Conservation (phyloP, 2,888 invertebrate genomes). For the Erebia aethiops region DNA sequence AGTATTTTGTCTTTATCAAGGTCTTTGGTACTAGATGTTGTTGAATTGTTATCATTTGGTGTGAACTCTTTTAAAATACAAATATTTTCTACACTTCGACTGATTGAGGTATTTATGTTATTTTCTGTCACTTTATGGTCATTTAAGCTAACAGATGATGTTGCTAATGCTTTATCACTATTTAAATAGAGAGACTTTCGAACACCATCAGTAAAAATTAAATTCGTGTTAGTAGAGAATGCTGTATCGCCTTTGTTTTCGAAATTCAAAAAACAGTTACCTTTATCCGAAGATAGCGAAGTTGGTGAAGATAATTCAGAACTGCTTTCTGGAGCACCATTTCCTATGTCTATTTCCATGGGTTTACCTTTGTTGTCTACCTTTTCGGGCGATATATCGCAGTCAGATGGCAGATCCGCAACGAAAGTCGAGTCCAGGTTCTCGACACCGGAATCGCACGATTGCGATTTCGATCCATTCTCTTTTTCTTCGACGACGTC, state of each 20-base stretch:
- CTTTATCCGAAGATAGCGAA: slow-evolving; percentile 48
- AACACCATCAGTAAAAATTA: slow-evolving; percentile 2
- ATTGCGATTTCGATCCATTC: slow-evolving; percentile 53
- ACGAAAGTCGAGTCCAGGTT: slow-evolving; percentile 51
- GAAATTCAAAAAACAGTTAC: slow-evolving; percentile 24
- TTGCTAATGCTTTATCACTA: slow-evolving; percentile 50
- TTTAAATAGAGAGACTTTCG: slow-evolving; percentile 34
- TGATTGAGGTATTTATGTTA: slow-evolving; percentile 53
- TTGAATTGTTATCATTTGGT: slow-evolving; percentile 34
- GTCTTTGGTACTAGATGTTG: slow-evolving; percentile 49
- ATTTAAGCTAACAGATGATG: slow-evolving; percentile 64
- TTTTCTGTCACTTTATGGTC: slow-evolving; percentile 47
- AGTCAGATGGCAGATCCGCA: slow-evolving; percentile 51
- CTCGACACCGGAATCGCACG: slow-evolving; percentile 63
- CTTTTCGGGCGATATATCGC: slow-evolving; percentile 50
- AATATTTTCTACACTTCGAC: slow-evolving; percentile 71
- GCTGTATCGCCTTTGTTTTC: slow-evolving; percentile 7
- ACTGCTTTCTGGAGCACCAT: slow-evolving; percentile 41
- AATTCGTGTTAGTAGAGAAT: not conserved
- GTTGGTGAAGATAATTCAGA: slow-evolving; percentile 47
- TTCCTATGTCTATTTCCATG: slow-evolving; percentile 14
- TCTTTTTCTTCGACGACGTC: slow-evolving; percentile 63
- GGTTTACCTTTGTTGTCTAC: slow-evolving; percentile 23
- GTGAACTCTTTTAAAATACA: slow-evolving; percentile 42
- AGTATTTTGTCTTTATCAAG: slow-evolving; percentile 64